Evolutionary conservation across 2,113 vertebrate species (phyloP), one percentile per base, ranked within the genome.

Genomic region (Thamnophis sirtalis): DNA sequence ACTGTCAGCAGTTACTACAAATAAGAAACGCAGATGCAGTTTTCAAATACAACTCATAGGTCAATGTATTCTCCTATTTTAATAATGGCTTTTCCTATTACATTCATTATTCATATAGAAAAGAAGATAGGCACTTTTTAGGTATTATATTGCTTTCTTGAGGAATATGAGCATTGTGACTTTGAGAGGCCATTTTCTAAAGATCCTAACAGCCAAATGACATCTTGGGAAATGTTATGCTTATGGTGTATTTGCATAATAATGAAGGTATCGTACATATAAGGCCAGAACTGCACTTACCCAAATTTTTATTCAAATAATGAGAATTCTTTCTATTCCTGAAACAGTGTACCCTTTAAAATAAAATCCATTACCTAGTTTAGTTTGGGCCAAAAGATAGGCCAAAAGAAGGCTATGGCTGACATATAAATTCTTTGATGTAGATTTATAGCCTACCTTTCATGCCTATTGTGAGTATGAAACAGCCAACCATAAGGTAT

Each of bases 131-230:
- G 96, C 93, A 68, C 92, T 95, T 96, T 97, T 97, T 94, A 93
- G 95, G 93, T 28, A 96, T 96, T 96, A 95, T 93, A 93, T 90
- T 95, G 95, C 93, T 95, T 96, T 95, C 85, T 93, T 97, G 89
- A 95, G 92, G 95, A 95, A 95, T 96, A 94, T 91, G 96, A 94
- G 92, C 96, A 93, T 92, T 97, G 95, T 95, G 95, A 95, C 95
- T 97, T 97, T 96, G 95, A 96, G 88, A 96, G 91, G 93, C 94
- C 90, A 95, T 95, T 94, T 96, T 96, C 95, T 97, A 96, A 96
- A 97, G 95, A 97, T 96, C 91, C 89, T 96, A 95, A 97, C 73
- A 96, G 95, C 92, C 91, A 97, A 96, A 95, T 96, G 94, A 96
- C 91, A 96, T 96, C 96, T 95, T 97, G 94, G 94, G 96, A 97